Evolutionary conservation across 1,140 invertebrate species (phyloP).

Genomic region (Zaprionus vittiger): DNA sequence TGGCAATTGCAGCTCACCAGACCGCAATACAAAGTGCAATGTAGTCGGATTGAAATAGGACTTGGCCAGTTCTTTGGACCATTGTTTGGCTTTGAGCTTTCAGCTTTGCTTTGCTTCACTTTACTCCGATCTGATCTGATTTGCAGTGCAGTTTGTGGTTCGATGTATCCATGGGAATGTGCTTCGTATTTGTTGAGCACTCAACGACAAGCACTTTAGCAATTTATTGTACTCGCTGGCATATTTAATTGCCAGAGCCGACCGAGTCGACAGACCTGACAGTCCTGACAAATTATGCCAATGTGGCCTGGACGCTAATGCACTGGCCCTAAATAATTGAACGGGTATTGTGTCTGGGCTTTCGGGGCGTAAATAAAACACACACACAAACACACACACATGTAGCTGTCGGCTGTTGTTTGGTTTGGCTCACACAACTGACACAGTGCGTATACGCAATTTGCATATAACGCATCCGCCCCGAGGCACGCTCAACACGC

Average conservation of each 20-base stretch:
- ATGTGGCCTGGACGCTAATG: conserved; percentile 61
- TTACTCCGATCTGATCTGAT: background rate
- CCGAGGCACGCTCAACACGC: conserved; percentile 52
- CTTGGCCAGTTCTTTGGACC: conserved; percentile 33
- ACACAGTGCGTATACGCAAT: conserved; percentile 68
- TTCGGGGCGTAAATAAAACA: conserved; percentile 71
- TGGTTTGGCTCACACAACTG: conserved; percentile 40
- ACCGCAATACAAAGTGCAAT: conserved; percentile 51
- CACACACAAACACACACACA: conserved; percentile 28
- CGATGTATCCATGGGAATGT: conserved; percentile 1
- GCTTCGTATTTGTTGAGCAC: conserved; percentile 50
- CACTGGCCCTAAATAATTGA: conserved; percentile 76
- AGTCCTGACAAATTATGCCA: conserved; percentile 47
- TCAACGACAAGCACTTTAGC: conserved; percentile 47
- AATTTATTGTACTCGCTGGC: conserved; percentile 46
- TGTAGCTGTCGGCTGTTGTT: conserved; percentile 32
- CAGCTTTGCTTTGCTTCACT: conserved; percentile 6
- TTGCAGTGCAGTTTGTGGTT: background rate
- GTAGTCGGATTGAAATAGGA: conserved; percentile 8
- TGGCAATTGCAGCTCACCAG: conserved; percentile 45
- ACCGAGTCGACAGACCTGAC: conserved; percentile 12
- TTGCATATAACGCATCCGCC: conserved; percentile 53
- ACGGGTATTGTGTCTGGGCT: conserved; percentile 63
- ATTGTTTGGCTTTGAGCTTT: conserved; percentile 23
- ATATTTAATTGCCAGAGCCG: conserved; percentile 41